These are phyloP conservation scores for Lophotis ruficrista DNA, from an alignment of 2,113 vertebrate genomes.

Conservation along the genomic window DNA sequence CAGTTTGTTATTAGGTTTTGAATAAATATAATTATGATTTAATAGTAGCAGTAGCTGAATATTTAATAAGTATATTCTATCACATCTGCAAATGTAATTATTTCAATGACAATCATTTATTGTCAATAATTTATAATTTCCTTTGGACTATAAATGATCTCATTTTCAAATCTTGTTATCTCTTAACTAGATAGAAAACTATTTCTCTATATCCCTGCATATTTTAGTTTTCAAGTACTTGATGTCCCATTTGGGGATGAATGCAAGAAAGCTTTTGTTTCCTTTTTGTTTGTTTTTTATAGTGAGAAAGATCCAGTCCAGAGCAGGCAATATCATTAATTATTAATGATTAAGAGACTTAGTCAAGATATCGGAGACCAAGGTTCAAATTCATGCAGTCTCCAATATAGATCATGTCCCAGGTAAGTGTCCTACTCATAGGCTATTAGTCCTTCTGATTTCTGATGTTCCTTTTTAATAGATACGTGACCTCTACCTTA, in stretches of 20 bases:
- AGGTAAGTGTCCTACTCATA: not conserved
- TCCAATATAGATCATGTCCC: not conserved
- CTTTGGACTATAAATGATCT: not conserved
- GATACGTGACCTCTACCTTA: fast-evolving
- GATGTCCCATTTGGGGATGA: not conserved
- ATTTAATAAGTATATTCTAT: not conserved
- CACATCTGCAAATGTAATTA: not conserved
- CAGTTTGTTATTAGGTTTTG: not conserved
- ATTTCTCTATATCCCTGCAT: not conserved
- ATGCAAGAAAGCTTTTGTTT: not conserved
- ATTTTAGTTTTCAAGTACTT: not conserved
- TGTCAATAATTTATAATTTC: not conserved
- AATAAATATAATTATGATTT: not conserved
- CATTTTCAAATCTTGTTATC: not conserved
- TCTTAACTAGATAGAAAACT: not conserved
- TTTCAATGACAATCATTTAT: not conserved
- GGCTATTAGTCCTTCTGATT: not conserved
- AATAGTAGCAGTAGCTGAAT: not conserved
- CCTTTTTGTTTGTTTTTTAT: slow-evolving; percentile 7
- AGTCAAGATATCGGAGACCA: not conserved
- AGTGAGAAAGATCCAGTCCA: not conserved
- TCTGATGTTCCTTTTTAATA: not conserved
- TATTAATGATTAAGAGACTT: slow-evolving; percentile 1
- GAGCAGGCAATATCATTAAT: not conserved
- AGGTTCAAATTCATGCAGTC: not conserved